phyloP scores from a whole-genome alignment of 2,888 invertebrate genomes.

The Bimastos eiseni region DNA sequence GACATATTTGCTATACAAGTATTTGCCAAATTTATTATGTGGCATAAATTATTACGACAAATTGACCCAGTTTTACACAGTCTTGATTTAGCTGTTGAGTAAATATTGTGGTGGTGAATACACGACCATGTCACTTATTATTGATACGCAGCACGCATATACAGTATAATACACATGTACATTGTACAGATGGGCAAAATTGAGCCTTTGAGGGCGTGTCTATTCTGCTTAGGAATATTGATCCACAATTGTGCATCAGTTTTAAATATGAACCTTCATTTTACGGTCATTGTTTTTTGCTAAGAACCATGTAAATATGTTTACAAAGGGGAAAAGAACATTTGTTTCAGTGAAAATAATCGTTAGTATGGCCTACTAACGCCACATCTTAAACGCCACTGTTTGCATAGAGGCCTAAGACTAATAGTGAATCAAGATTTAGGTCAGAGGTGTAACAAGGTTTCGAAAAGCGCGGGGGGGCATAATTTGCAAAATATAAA shows the following conservation, averaged over 20 bases:
- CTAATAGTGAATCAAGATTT: too few species aligned
- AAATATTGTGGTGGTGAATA: not conserved
- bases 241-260: not conserved
- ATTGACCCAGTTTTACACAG: not conserved
- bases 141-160: not conserved
- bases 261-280: not conserved
- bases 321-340: not conserved
- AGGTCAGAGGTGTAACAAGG: too few species aligned
- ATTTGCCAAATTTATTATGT: not conserved
- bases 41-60: not conserved
- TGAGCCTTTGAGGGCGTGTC: not conserved
- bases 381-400: too few species aligned
- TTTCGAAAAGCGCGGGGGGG: too few species aligned
- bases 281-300: not conserved
- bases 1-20: not conserved
- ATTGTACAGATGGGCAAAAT: not conserved
- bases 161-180: too few species aligned
- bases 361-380: too few species aligned
- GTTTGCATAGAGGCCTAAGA: too few species aligned
- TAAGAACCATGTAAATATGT: not conserved
- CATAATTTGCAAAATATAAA: too few species aligned
- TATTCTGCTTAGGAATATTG: not conserved
- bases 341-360: not conserved
- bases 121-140: not conserved
- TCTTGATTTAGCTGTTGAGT: not conserved